Evolutionary conservation across 2,113 vertebrate genomes (phyloP).

Genomic region (Vidua macroura): DNA sequence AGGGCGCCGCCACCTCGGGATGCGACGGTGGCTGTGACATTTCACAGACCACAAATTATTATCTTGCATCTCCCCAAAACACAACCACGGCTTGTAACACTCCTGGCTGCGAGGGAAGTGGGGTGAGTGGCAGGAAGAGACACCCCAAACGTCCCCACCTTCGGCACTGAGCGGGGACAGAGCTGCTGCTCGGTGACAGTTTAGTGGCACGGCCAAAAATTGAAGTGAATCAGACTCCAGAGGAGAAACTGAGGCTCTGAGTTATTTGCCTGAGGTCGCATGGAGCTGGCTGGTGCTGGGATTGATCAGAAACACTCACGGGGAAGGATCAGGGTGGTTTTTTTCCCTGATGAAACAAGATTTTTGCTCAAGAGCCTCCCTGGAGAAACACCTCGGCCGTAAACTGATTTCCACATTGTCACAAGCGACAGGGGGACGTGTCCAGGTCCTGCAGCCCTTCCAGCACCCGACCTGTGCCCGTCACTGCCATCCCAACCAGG

Average conservation of each 20-base stretch:
- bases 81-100: accelerated
- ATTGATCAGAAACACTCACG: accelerated
- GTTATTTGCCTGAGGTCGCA: accelerated
- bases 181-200: accelerated
- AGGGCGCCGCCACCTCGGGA: background rate
- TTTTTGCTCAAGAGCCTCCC: background rate
- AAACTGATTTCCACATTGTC: background rate
- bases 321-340: background rate
- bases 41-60: background rate
- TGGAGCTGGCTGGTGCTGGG: accelerated
- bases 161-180: accelerated
- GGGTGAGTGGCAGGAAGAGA: background rate
- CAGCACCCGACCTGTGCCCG: accelerated
- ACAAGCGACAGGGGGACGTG: accelerated
- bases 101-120: background rate
- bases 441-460: background rate
- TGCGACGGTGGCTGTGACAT: background rate
- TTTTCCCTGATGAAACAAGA: background rate
- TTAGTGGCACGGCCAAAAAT: background rate
- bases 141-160: background rate
- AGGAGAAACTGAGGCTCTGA: background rate
- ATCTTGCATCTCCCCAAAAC: background rate
- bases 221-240: background rate
- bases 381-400: background rate
- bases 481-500: accelerated